phyloP scores from a whole-genome alignment of 2,888 invertebrate species.

The Clanis bilineata region DNA sequence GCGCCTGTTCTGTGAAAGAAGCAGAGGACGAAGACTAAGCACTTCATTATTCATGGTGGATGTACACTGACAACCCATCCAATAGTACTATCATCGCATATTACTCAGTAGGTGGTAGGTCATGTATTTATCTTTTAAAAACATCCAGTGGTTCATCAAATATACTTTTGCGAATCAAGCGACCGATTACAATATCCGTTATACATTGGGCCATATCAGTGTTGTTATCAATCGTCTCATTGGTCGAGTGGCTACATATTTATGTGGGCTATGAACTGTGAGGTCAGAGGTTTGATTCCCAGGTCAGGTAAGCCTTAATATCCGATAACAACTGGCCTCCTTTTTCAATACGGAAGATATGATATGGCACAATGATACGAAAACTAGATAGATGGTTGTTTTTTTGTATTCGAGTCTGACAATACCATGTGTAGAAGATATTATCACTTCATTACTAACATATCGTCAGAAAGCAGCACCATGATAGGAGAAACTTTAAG shows the following conservation, averaged over 20 bases:
- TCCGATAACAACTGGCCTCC: background rate
- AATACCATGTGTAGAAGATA: background rate
- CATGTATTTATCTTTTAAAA: background rate
- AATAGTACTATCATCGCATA: no score
- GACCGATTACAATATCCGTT: conserved; percentile 65
- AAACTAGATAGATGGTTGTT: no score
- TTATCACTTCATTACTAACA: no score
- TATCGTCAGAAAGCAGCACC: no score
- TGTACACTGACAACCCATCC: no score
- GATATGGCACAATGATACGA: background rate
- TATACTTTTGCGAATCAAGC: conserved; percentile 19
- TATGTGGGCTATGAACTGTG: background rate
- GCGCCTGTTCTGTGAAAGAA: no score
- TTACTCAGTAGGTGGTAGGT: background rate
- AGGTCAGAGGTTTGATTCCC: background rate
- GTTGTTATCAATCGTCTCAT: background rate
- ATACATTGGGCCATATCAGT: conserved; percentile 30
- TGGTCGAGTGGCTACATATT: background rate
- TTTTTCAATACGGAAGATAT: background rate
- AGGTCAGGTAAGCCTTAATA: background rate
- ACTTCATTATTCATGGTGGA: no score
- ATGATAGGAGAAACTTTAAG: no score
- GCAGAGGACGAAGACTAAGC: no score
- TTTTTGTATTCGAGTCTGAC: no score
- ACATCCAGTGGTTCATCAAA: background rate